Evolutionary conservation across 2,888 invertebrate genomes (phyloP), one percentile per base, ranked within the genome.

Genomic region (Rhamphomyia laevipes): DNA sequence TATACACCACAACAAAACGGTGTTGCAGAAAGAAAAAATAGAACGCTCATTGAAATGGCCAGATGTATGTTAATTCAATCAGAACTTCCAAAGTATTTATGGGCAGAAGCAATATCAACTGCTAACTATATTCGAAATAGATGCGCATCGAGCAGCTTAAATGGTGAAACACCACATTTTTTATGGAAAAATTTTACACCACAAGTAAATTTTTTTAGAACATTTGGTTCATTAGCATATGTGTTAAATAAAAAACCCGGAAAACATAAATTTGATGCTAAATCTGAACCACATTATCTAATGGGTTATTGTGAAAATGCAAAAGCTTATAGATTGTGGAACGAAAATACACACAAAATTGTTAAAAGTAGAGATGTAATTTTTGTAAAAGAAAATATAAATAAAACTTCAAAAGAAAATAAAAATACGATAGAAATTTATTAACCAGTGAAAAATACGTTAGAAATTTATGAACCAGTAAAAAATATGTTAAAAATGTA

Each of bases 181-280:
- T 2, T 31, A 9, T 44, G 44, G 44, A n/a, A 30, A 11, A 13
- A 13, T 10, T 10, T 3, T 4, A 17, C 2, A 13, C 31, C 44
- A 11, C 15, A 15, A 31, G 33, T 44, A 12, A 31, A 12, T 17
- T 44, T 17, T 10, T 17, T 17, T 4, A 38, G 17, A 38, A 17
- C 16, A 10, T 44, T 44, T 15, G 44, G 44, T 10, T 17, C 31
- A n/a, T 11, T 30, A 10, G 44, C 31, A 9, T 44, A 15, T 30
- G 31, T 30, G 3, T 30, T 44, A 15, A 16, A 16, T 10, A 45
- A 45, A 18, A 17, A n/a, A 13, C 33, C 31, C 10, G 17, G 31
- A 15, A 44, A 57, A 48, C 55, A 16, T 16, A 57, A 56, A 47
- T 45, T 43, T n/a, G 51, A 53, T 41, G 5, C 47, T 18, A 54